These are phyloP conservation scores for Copsychus sechellarum DNA, from an alignment of 2,113 vertebrate genomes.

Conservation along the genomic window DNA sequence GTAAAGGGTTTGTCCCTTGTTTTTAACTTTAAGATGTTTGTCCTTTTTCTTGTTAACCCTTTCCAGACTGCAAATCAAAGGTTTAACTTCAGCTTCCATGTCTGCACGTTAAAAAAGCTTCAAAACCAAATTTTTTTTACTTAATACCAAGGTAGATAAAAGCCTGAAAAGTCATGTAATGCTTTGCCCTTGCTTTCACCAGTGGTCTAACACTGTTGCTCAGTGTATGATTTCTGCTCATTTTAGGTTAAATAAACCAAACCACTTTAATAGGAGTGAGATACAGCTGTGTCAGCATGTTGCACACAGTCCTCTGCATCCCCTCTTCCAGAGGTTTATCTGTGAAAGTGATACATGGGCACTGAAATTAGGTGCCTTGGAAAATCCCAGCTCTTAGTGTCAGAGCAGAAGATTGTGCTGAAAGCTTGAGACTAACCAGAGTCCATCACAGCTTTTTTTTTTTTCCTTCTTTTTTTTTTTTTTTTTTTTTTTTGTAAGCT, in stretches of 20 bases:
- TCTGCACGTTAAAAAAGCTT: accelerated
- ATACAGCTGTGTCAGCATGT: not conserved
- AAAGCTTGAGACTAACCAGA: not conserved
- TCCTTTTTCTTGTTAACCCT: not conserved
- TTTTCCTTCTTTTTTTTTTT: not conserved
- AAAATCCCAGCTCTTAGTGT: not conserved
- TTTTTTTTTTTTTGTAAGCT: not conserved
- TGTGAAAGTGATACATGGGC: not conserved
- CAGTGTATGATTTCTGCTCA: not conserved
- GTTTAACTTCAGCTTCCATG: not conserved
- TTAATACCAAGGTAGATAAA: not conserved
- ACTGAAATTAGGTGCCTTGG: not conserved
- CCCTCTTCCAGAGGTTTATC: not conserved
- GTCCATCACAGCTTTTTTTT: not conserved
- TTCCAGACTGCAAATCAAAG: not conserved
- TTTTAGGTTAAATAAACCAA: not conserved
- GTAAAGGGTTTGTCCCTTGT: not conserved
- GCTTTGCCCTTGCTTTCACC: not conserved
- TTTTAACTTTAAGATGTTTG: not conserved
- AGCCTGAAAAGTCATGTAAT: not conserved
- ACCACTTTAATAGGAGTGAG: not conserved
- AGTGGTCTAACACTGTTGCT: not conserved
- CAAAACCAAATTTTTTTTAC: not conserved
- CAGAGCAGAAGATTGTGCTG: not conserved
- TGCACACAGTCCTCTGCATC: not conserved